These are phyloP conservation scores for Pimephales promelas DNA, from an alignment of 2,113 vertebrate species.

Conservation along the genomic window DNA sequence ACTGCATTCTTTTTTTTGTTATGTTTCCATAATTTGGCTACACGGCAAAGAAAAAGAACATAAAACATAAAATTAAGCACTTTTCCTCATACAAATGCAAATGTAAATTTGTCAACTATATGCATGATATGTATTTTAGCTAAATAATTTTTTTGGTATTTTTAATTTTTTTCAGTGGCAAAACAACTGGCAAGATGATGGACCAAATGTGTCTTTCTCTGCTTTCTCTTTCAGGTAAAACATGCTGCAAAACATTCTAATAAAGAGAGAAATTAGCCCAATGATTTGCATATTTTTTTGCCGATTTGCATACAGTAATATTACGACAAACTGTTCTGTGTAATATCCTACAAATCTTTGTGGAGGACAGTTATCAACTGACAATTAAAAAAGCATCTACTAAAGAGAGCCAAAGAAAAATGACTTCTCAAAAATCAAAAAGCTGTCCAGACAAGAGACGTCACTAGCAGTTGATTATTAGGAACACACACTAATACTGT, in stretches of 20 bases:
- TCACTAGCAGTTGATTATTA: too few relatives aligned
- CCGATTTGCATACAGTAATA: neutral
- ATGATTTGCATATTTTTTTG: neutral
- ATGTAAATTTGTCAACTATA: too few relatives aligned
- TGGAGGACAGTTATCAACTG: too few relatives aligned
- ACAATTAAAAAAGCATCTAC: too few relatives aligned
- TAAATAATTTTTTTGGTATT: too few relatives aligned
- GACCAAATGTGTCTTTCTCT: neutral
- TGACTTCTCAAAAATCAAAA: too few relatives aligned
- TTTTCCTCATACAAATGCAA: neutral
- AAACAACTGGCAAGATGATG: neutral
- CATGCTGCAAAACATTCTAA: neutral
- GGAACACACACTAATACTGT: too few relatives aligned
- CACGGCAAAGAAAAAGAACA: neutral
- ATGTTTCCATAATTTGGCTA: neutral
- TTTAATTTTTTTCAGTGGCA: neutral
- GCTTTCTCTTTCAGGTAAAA: neutral
- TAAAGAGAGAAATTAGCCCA: neutral
- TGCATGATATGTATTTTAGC: too few relatives aligned
- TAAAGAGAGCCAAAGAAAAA: too few relatives aligned
- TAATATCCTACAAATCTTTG: neutral
- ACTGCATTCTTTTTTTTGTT: neutral
- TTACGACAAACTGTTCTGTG: neutral
- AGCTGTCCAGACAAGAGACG: too few relatives aligned
- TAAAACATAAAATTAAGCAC: neutral